phyloP scores from a whole-genome alignment of 2,113 vertebrate genomes.

The Pseudorectes ferrugineus region DNA sequence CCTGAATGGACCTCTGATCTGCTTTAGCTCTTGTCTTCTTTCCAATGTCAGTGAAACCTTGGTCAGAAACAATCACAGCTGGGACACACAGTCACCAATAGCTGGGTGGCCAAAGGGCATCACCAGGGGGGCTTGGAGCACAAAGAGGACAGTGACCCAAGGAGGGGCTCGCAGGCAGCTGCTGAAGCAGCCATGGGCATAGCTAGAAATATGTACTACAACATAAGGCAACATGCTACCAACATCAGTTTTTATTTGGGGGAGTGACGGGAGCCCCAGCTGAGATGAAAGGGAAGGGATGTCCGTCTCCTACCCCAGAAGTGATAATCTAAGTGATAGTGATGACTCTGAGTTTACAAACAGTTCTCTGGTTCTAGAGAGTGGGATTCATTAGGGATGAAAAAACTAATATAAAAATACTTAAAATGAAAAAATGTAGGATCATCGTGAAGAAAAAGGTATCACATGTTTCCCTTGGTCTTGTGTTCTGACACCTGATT shows the following conservation, averaged over 20 bases:
- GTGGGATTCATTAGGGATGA: neutral
- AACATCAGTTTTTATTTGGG: neutral
- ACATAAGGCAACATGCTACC: neutral
- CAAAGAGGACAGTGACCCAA: neutral
- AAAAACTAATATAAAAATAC: neutral
- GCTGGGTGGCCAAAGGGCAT: neutral
- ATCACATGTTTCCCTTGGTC: neutral
- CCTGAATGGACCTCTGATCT: neutral
- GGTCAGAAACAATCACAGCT: neutral
- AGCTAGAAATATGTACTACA: neutral
- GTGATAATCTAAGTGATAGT: neutral
- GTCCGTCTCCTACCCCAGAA: neutral
- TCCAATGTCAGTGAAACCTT: neutral
- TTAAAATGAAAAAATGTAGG: neutral
- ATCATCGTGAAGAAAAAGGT: neutral
- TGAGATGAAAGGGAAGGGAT: neutral
- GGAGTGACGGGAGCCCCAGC: rapidly evolving
- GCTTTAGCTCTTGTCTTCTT: neutral
- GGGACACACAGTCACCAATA: neutral
- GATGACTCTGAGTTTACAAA: neutral
- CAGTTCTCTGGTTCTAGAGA: too few relatives aligned
- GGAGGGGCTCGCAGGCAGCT: neutral
- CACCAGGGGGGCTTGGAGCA: neutral
- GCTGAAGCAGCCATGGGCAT: neutral
- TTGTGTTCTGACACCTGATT: neutral